Evolutionary conservation across 2,113 vertebrate genomes (phyloP), one percentile per base, ranked within the genome.

Genomic region (Zingel zingel): DNA sequence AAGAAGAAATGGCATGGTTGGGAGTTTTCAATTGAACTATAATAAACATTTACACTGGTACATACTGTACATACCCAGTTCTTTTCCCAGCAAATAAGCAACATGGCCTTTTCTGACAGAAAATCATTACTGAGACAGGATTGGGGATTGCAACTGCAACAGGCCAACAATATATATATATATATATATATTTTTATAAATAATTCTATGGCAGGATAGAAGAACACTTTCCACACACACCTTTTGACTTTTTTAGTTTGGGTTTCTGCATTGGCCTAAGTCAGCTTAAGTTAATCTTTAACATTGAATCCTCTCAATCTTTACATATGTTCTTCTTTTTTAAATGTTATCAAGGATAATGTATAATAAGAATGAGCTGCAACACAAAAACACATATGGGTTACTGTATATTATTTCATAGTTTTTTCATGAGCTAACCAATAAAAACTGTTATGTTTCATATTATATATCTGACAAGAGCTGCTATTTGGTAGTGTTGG

Each of bases 341-440:
- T 30, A 81, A 73, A 45, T 64, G 15, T 61, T 65, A 74, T 80
- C 3, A 50, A 78, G 77, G n/a, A 62, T 77, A 72, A 75, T 66
- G 47, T 33, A 74, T 70, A 50, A 74, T 69, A 30, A 75, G 47
- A 79, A 80, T 83, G 82, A 75, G 66, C 53, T 74, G 76, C 66
- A 83, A 83, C 83, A 83, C 71, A 90, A 83, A 87, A 65, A 79
- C 88, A 89, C 70, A 82, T 51, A 87, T 56, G 68, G 48, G 27
- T 85, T 70, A 78, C 30, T 68, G 53, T 77, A 81, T 74, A 77
- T 82, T 79, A 86, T 72, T 19, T 69, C 51, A 78, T n/a, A 70
- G 58, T 72, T 73, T 70, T 36, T 83, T 86, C 30, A 69, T 67
- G 27, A 75, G 51, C 48, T 27, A 45, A 76, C 61, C 56, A 51